These are phyloP conservation scores for Sinodicranocentrus sp. DNA, from an alignment of 2,888 invertebrate species.

Conservation along the genomic window DNA sequence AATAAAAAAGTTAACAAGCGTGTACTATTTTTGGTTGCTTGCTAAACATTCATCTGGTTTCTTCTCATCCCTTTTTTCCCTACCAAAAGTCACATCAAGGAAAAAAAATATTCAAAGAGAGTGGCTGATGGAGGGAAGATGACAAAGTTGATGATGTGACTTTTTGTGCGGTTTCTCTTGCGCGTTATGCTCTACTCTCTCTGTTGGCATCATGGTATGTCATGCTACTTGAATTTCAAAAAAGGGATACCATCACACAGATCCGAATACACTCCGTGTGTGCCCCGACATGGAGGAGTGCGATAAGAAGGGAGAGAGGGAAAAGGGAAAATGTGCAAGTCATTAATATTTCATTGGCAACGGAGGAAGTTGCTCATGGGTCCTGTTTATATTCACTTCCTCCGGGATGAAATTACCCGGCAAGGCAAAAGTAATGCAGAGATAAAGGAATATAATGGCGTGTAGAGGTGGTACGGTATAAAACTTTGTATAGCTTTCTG, in stretches of 20 bases:
- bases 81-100: too few species aligned
- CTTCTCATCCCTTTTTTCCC: too few species aligned
- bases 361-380: constrained; percentile 65
- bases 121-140: too few species aligned
- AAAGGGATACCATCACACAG: constrained; percentile 10
- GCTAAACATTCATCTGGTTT: too few species aligned
- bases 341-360: constrained; percentile 76
- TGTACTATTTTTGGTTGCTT: too few species aligned
- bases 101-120: too few species aligned
- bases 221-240: constrained; percentile 63
- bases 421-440: constrained; percentile 16
- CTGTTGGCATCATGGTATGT: constrained; percentile 30
- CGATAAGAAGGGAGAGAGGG: constrained; percentile 24
- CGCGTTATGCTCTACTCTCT: constrained; percentile 8
- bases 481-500: too few species aligned
- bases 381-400: constrained; percentile 63
- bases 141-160: constrained; percentile 65
- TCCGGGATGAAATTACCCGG: constrained; percentile 65
- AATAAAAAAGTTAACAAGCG: too few species aligned
- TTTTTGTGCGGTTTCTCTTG: constrained; percentile 40
- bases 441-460: background rate
- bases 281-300: background rate
- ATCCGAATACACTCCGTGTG: too few species aligned
- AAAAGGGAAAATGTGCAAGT: constrained; percentile 73
- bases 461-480: too few species aligned